These are phyloP conservation scores for Menidia beryllina DNA, from an alignment of 2,113 vertebrate genomes.

Conservation along the genomic window DNA sequence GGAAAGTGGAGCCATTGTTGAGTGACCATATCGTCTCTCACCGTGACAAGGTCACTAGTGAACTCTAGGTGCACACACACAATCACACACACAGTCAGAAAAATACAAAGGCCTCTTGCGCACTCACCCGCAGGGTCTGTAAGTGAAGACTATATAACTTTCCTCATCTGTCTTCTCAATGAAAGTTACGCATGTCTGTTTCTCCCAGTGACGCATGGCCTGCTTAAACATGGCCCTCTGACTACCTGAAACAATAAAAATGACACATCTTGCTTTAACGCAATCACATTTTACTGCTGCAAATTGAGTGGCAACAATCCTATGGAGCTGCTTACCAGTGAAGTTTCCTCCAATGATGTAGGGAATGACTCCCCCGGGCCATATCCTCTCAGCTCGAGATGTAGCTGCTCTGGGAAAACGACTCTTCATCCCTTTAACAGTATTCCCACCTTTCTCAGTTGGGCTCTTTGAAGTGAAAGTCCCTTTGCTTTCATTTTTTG, in stretches of 20 bases:
- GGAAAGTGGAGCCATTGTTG: conserved; percentile 80
- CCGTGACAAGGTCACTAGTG: conserved; percentile 72
- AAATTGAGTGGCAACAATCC: conserved; percentile 10
- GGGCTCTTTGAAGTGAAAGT: conserved; percentile 77
- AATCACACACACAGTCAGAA: conserved; percentile 25
- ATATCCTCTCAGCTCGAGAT: conserved; percentile 95
- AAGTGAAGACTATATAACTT: conserved; percentile 98
- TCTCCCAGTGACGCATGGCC: conserved; percentile 99
- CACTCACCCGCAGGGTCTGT: conserved; percentile 96
- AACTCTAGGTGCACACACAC: conserved; percentile 54
- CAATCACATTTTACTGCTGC: conserved; percentile 26
- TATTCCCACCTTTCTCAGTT: conserved; percentile 53
- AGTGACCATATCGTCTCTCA: conserved; percentile 75
- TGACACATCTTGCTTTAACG: conserved; percentile 52
- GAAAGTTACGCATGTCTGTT: conserved; percentile 96
- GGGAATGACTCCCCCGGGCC: conserved; percentile 97
- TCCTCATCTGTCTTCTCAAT: conserved; percentile 96
- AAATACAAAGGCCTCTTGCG: conserved; percentile 7
- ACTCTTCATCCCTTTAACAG: conserved; percentile 83
- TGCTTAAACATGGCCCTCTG: conserved; percentile 99
- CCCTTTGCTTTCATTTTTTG: conserved; percentile 85
- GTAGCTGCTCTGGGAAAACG: conserved; percentile 94
- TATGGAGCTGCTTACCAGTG: conserved; percentile 87
- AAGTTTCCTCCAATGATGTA: conserved; percentile 98
- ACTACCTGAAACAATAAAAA: conserved; percentile 86